phyloP scores from a whole-genome alignment of 2,888 invertebrate genomes.

The Psococerastis gibbosa region DNA sequence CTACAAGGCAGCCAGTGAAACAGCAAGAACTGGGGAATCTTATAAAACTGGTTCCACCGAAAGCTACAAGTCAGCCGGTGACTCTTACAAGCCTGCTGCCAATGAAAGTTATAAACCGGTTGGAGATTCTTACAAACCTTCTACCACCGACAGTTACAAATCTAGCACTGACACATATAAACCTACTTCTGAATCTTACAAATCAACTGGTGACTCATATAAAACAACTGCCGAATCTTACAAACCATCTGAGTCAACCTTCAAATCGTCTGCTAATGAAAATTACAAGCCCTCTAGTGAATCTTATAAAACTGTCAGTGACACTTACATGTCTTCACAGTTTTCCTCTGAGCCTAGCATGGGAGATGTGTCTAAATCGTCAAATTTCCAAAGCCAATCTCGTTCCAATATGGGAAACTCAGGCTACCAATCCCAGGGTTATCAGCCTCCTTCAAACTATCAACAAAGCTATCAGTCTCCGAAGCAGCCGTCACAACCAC shows the following conservation, averaged over 20 bases:
- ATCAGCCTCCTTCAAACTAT: not conserved
- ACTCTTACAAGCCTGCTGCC: not conserved
- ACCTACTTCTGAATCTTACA: constrained; percentile 1
- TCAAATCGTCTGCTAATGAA: not conserved
- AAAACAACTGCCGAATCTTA: constrained; percentile 2
- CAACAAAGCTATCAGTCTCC: constrained; percentile 3
- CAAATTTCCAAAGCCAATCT: not conserved
- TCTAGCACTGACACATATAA: not conserved
- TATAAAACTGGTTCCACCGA: no score
- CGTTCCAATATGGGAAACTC: not conserved
- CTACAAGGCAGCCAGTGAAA: no score
- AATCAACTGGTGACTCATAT: not conserved
- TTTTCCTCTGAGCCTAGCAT: no score
- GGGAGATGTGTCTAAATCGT: no score
- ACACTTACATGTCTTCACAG: no score
- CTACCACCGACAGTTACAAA: not conserved
- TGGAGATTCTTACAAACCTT: constrained; percentile 2
- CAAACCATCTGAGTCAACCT: not conserved
- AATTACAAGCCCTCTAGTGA: not conserved
- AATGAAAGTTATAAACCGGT: not conserved
- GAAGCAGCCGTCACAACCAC: not conserved
- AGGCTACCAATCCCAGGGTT: not conserved
- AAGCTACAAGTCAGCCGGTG: not conserved
- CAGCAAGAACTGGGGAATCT: no score
- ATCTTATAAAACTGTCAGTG: not conserved